Base-by-base conservation (phyloP, 92 coral and sea anemone genomes). In the Phenganax marumi region DNA sequence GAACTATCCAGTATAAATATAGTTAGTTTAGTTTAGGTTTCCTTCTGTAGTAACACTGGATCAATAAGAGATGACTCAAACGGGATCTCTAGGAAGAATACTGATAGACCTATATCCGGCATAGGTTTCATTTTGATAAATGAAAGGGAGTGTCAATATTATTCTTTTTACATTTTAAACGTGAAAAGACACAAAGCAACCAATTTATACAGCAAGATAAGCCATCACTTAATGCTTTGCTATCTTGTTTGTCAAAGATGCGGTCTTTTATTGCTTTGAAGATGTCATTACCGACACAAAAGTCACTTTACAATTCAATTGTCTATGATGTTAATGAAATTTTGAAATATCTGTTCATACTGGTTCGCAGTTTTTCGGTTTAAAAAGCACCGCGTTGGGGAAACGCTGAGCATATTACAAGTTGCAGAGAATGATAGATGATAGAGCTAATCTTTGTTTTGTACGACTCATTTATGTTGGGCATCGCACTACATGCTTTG, bases 131-230 rank as follows among this genome's bases (percentile, higher is more conserved):
- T 11, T 25, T 3, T 10, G 9, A 0, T 12, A 66, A 66, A 10
- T 49, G 3, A 33, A 66, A 11, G 72, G 72, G 72, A 24, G 72
- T 66, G 72, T 66, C 72, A 25, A 24, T 21, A 24, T 66, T 66
- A 17, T 66, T 25, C 49, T 12, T 66, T 25, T 0, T 66, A 66
- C 8, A 47, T 23, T 25, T 66, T 66, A 25, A 66, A 7, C 14
- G 48, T 66, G 43, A 5, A 11, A 66, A 24, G n/a, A 66, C 72
- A 66, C 72, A 17, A 10, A 33, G 43, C 43, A 33, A 33, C 43
- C 43, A 33, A 33, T 33, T 21, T n/a, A 25, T 10, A 23, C 72
- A 66, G 49, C 26, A 66, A 9, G 49, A 6, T 10, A 66, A 66
- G 0, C 17, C 26, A 19, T 11, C 50, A 10, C 12, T 25, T 25